Evolutionary conservation across 2,888 invertebrate species (phyloP), one percentile per base, ranked within the genome.

Genomic region (Plutella xylostella): DNA sequence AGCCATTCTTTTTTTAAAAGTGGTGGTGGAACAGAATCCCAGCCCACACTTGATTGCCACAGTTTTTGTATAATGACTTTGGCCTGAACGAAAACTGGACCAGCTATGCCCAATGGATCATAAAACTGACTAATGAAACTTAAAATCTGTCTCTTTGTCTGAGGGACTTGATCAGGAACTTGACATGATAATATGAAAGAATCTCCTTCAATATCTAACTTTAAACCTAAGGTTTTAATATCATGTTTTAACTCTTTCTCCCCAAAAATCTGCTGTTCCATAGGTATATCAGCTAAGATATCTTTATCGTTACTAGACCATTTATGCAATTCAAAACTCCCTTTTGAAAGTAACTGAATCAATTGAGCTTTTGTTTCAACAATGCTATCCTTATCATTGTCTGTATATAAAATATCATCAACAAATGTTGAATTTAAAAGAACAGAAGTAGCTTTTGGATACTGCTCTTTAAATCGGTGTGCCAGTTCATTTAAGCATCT

Each of bases 21-120:
- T 0, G 41, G 25, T 3, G 45, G 30, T 5, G 42, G 34, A n/a
- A 4, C 4, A 14, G 31, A 19, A 33, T 51, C 47, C 53, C 50
- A 53, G 12, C 17, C 38, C 3, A 47, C 18, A 7, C 45, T 43
- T 2, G 30, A 22, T n/a, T 37, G 4, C 51, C 51, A 53, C n/a
- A 49, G n/a, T 22, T 39, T 17, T 35, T 51, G 52, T 42, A 51
- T 48, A 18, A 49, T 33, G 44, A 17, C 50, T 35, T 47, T 47
- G 28, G 49, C 48, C 1, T 21, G n/a, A 14, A 52, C 44, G 3
- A 49, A 17, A 21, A 53, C 17, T 15, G 51, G 51, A 7, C 51
- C 45, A 4, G 38, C 50, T 12, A 51, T 37, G 2, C 48, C 51
- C 7, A 50, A 19, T 4, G 49, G 49, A 33, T 53, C 51, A 51